Evolutionary conservation across 2,888 invertebrate genomes (phyloP), one percentile per base, ranked within the genome.

Genomic region (Phymatocera aterrima): DNA sequence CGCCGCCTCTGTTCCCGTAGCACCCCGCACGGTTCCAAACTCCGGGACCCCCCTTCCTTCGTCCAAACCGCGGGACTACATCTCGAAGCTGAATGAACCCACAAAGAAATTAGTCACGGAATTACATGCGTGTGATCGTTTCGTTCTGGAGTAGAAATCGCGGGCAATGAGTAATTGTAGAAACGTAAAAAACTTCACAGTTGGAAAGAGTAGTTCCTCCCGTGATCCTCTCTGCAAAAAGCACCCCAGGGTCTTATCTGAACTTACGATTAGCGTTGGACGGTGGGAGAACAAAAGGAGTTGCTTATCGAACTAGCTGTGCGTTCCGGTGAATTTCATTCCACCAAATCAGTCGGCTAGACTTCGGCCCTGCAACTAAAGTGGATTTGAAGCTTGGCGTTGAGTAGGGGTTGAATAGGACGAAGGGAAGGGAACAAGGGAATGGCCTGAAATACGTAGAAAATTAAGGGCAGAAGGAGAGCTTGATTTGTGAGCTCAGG

Each of bases 1-100:
- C 82, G 83, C 87, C 83, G 79, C 57, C 77, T 72, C 74, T 48
- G 79, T 48, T 72, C 77, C 57, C 48, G 34, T 51, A 48, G 64
- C 77, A 34, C 57, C 57, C 60, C 43, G 43, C 40, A 43, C 60
- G 48, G 57, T 70, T 78, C 34, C 60, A 43, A 18, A 77, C 40
- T 18, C 21, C 60, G 31, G 43, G 68, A 37, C 37, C 60, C 48
- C 70, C 70, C 28, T 10, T 51, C 8, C 21, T 21, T 28, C 57
- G 12, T n/a, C 24, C 57, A 57, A 57, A 24, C 24, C 24, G 24
- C 57, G 28, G 28, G 28, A 57, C 57, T 57, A 10, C 28, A 3
- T 28, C 10, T 28, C 40, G 64, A 61, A 72, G 61, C 77, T 77
- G 48, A 72, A 72, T 72, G 51, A 43, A 24, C 2, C 72, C n/a